phyloP scores from a whole-genome alignment of 2,888 invertebrate species.

The Clitarchus hookeri region DNA sequence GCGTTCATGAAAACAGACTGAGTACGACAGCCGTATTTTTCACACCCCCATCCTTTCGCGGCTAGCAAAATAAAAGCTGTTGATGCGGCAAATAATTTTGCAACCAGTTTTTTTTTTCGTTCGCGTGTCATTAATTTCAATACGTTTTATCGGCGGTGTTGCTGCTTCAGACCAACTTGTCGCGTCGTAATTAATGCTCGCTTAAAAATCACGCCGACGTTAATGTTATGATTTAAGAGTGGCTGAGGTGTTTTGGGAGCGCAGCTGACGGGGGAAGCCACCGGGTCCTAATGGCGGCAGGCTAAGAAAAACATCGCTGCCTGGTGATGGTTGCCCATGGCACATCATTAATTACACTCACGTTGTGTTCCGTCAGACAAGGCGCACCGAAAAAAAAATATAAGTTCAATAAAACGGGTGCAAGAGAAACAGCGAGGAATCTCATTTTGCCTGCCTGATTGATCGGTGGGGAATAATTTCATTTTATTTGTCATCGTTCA shows the following conservation, averaged over 20 bases:
- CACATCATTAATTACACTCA: constrained; percentile 14
- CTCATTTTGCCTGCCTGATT: neutral
- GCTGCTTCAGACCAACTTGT: neutral
- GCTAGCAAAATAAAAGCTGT: neutral
- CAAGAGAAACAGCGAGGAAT: neutral
- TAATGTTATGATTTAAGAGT: constrained; percentile 7
- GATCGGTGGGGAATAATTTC: no score
- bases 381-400: no score
- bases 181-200: neutral
- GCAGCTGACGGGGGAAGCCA: neutral
- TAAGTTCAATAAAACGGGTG: neutral
- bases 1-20: neutral
- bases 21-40: neutral
- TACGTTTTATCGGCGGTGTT: neutral
- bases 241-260: neutral
- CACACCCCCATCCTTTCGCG: neutral
- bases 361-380: neutral
- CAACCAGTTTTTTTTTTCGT: neutral
- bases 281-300: neutral
- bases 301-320: neutral
- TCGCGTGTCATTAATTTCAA: constrained; percentile 8
- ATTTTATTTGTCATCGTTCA: no score
- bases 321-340: neutral
- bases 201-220: neutral
- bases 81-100: neutral